Evolutionary conservation across 2,888 invertebrate genomes (phyloP).

Genomic region (Mythimna impura): DNA sequence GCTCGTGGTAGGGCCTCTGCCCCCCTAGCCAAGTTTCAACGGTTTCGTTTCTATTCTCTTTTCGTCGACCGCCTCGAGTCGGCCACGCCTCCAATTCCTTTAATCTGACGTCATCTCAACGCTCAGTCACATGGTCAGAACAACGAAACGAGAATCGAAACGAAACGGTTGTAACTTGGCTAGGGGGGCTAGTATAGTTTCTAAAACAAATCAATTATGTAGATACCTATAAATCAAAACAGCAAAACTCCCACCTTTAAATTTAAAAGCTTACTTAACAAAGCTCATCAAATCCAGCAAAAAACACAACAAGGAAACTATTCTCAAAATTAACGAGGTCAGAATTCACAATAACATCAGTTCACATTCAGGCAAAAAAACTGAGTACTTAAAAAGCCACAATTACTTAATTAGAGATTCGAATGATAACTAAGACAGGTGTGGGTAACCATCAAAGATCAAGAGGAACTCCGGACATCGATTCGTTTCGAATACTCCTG

Average conservation of each 20-base stretch:
- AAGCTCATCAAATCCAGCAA: conserved; percentile 35
- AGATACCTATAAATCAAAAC: conserved; percentile 23
- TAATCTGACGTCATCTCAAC: too few species aligned
- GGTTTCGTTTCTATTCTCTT: too few species aligned
- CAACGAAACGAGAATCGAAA: too few species aligned
- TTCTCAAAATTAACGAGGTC: conserved; percentile 50
- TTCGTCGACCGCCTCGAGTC: too few species aligned
- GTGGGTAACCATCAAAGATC: conserved; percentile 80
- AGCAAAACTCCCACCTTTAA: conserved; percentile 23
- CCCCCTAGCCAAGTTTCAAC: too few species aligned
- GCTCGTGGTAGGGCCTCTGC: too few species aligned
- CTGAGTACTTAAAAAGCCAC: conserved; percentile 75
- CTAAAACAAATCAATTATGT: conserved; percentile 10
- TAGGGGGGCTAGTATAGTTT: too few species aligned
- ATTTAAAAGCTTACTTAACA: conserved; percentile 35
- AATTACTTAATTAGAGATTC: conserved; percentile 87
- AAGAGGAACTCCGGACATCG: conserved; percentile 84
- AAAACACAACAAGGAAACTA: conserved; percentile 42
- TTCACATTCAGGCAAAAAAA: conserved; percentile 58
- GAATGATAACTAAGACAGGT: conserved; percentile 84
- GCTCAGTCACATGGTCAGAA: too few species aligned
- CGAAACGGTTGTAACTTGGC: too few species aligned
- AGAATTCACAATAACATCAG: conserved; percentile 58
- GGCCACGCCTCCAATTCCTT: too few species aligned
- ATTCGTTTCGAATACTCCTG: conserved; percentile 89